These are phyloP conservation scores for Zaprionus ghesquierei DNA, from an alignment of 1,140 invertebrate species.

Conservation along the genomic window DNA sequence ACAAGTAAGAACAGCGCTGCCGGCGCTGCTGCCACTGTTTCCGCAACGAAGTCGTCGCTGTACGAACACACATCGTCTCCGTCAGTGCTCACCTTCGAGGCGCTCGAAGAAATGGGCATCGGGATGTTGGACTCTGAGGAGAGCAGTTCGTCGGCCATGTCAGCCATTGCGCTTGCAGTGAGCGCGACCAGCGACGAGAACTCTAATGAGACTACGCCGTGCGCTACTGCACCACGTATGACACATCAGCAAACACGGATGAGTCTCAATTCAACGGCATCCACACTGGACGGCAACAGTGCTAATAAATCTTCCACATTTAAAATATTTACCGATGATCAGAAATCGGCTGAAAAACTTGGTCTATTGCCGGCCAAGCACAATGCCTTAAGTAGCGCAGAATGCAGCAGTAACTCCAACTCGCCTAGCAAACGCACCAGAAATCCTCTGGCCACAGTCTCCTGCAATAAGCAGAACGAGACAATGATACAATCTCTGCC, in stretches of 20 bases:
- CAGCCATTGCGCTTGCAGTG: constrained; percentile 62
- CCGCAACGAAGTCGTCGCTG: constrained; percentile 45
- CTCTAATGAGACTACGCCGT: constrained; percentile 73
- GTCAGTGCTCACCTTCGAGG: constrained; percentile 61
- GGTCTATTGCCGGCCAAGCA: constrained; percentile 43
- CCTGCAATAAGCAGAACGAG: constrained; percentile 45
- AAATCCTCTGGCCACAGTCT: constrained; percentile 68
- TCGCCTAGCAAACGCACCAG: constrained; percentile 64
- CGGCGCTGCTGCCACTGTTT: constrained; percentile 6
- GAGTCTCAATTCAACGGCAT: constrained; percentile 44
- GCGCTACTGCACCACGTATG: constrained; percentile 57
- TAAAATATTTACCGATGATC: constrained; percentile 30
- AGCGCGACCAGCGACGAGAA: constrained; percentile 75
- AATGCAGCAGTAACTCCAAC: constrained; percentile 59
- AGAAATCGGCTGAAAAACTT: constrained; percentile 13
- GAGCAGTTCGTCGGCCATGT: constrained; percentile 73
- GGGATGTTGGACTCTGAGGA: constrained; percentile 82
- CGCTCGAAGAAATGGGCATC: constrained; percentile 80
- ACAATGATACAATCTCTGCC: constrained; percentile 17
- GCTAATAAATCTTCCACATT: constrained; percentile 22
- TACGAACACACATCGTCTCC: constrained; percentile 71
- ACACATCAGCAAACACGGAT: constrained; percentile 54
- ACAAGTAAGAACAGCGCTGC: constrained; percentile 44
- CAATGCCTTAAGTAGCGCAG: constrained; percentile 16
- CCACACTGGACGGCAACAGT: constrained; percentile 50